Conservation (phyloP, 2,797 vertebrate genomes). For the Calcarius lapponicus region DNA sequence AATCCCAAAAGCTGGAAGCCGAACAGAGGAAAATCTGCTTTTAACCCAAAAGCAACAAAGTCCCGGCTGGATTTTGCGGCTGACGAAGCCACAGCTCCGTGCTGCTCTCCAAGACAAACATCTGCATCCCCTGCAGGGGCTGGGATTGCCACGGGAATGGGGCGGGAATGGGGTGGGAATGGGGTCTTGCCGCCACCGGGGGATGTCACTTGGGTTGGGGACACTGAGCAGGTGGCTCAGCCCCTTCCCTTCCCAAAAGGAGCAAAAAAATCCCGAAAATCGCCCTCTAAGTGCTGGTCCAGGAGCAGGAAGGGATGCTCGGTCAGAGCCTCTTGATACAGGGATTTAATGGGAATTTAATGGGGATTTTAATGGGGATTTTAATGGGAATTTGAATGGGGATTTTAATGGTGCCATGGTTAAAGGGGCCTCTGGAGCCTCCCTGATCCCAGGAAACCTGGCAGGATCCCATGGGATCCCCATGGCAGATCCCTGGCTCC, state of each 20-base stretch:
- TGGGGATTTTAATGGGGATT: neutral
- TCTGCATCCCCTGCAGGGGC: neutral
- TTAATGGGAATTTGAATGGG: neutral
- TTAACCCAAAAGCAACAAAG: conserved; percentile 50
- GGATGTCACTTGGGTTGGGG: neutral
- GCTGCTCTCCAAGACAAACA: neutral
- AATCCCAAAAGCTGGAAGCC: conserved; percentile 41
- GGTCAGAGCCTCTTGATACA: too few relatives aligned
- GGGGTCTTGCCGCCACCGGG: neutral
- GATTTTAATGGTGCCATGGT: too few relatives aligned
- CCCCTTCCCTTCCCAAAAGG: too few relatives aligned
- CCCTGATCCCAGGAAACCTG: neutral
- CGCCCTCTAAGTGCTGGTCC: too few relatives aligned
- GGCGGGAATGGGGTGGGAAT: neutral
- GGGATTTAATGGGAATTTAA: neutral
- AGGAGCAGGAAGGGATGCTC: too few relatives aligned
- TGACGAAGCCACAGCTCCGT: neutral
- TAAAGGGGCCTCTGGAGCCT: neutral
- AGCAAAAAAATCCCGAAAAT: too few relatives aligned
- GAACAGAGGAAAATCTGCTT: conserved; percentile 9
- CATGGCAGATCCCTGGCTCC: neutral
- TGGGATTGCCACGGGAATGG: neutral
- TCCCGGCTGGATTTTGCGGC: neutral
- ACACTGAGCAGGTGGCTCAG: neutral
- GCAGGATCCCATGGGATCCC: neutral